These are phyloP conservation scores for Schizothorax lantsangensis DNA, from an alignment of 2,797 vertebrate genomes.

Conservation along the genomic window DNA sequence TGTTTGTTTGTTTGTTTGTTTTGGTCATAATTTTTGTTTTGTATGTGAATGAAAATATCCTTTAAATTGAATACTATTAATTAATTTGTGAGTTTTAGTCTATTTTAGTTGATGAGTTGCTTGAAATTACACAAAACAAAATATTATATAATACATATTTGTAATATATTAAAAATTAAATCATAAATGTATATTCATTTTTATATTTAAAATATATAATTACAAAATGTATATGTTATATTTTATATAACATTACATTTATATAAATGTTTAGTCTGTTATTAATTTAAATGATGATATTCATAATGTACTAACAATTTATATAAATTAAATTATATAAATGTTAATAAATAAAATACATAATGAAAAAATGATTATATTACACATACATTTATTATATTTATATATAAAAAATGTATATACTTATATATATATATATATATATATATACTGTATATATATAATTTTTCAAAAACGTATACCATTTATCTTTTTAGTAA, in stretches of 20 bases:
- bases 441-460: too few relatives aligned
- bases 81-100: not conserved
- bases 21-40: not conserved
- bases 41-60: not conserved
- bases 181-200: too few relatives aligned
- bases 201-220: too few relatives aligned
- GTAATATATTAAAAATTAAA: too few relatives aligned
- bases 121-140: not conserved
- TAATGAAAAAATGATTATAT: not conserved
- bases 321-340: not conserved
- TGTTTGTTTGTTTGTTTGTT: not conserved
- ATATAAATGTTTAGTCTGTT: not conserved
- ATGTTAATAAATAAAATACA: not conserved
- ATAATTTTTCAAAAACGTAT: not conserved
- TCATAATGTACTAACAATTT: not conserved
- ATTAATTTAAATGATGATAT: not conserved
- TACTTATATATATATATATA: not conserved
- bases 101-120: not conserved
- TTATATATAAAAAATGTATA: not conserved
- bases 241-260: not conserved
- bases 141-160: not conserved
- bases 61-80: not conserved
- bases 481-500: not conserved
- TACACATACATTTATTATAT: not conserved
- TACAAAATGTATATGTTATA: not conserved